Base-by-base conservation (phyloP, 2,797 vertebrate species). In the Apogon hyalosoma region DNA sequence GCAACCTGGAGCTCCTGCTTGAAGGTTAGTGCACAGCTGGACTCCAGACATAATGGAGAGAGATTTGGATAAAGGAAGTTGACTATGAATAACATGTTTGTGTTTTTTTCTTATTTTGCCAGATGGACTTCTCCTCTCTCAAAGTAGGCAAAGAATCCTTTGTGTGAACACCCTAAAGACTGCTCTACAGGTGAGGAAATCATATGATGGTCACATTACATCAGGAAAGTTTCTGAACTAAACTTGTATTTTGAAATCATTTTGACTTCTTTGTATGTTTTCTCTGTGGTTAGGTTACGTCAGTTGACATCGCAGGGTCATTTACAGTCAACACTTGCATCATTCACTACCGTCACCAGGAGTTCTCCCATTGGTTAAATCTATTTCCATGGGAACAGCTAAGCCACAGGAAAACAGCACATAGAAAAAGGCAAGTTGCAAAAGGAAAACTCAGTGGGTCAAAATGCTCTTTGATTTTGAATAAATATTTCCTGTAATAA, bases 261-360 rank as follows among this genome's bases (percentile, higher is more conserved):
- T 46, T 14, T 73, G 10, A 60, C 52, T 43, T 33, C 24, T 57
- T 38, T 11, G 16, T 19, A 0, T 60, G 2, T 59, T 45, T 46
- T 11, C 31, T 67, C 6, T 31, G n/a, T 36, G 24, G 77, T 50
- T 66, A 99, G 98, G 95, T 97, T 68, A 97, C 96, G 52, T 95
- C 96, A 21, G 93, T 95, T 39, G 96, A 98, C 74, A 92, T 98
- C 64, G 95, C 95, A 0, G 95, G 95, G 45, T 95, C 95, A 0
- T 84, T 98, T 46, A 86, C 94, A 28, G 90, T 98, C 84, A 98
- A 94, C 85, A 99, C 97, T 51, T 99, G 97, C 89, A 98, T 98
- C 80, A 92, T 98, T 84, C 97, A 99, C 92, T 99, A 99, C 77
- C 96, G 98, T 69, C 97, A 99, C 89, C 97, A 97, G 80, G 98